phyloP scores from a whole-genome alignment of 2,113 vertebrate species.

The Lagopus leucura region DNA sequence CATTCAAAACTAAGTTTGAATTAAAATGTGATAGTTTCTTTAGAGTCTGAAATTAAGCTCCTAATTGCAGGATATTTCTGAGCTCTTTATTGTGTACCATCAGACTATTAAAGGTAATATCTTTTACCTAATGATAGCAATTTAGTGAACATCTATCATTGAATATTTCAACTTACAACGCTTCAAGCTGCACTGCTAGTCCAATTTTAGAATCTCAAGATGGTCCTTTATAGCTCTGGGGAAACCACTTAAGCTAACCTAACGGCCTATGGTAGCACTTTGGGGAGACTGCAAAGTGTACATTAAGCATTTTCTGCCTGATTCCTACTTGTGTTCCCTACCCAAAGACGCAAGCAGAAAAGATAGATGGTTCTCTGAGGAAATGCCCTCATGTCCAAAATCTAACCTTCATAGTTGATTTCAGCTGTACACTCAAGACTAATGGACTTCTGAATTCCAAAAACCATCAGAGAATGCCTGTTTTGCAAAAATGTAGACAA shows the following conservation, averaged over 20 bases:
- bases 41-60: conserved; percentile 16
- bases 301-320: neutral
- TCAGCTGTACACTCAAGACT: neutral
- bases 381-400: neutral
- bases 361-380: neutral
- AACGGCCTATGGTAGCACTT: neutral
- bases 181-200: neutral
- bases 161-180: neutral
- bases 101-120: conserved; percentile 28
- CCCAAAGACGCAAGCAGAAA: neutral
- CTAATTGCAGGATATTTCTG: conserved; percentile 38
- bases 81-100: conserved; percentile 26
- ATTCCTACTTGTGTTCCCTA: neutral
- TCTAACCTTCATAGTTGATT: neutral
- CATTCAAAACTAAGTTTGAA: conserved; percentile 1
- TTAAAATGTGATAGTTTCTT: neutral
- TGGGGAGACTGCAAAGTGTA: neutral
- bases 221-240: neutral
- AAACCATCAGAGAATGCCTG: neutral
- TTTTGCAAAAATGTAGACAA: neutral
- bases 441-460: neutral
- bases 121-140: conserved; percentile 48
- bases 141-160: conserved; percentile 42
- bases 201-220: conserved; percentile 4
- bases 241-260: neutral